A percentile compares a stretch with the other conserved stretches of the same genome.
phyloP scores from a whole-genome alignment of 2,888 invertebrate species.

The Tachina lurida region DNA sequence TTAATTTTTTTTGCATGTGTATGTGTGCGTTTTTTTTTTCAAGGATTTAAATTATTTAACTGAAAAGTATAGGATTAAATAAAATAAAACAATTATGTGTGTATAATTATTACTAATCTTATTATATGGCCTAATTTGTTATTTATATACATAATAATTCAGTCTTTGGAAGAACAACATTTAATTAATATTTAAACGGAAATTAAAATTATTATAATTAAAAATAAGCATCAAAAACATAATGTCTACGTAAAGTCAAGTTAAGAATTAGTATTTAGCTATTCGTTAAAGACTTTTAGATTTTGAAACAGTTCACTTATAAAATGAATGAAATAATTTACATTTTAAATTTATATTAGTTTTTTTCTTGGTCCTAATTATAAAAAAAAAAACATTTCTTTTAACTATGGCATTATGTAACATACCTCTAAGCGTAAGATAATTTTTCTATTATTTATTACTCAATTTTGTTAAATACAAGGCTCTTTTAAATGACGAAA shows the following conservation, averaged over 20 bases:
- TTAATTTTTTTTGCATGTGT: constrained; percentile 22
- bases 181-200: constrained; percentile 56
- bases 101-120: constrained; percentile 46
- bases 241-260: too few relatives aligned
- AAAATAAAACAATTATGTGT: background rate
- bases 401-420: background rate
- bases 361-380: constrained; percentile 74
- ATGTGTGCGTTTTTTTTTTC: constrained; percentile 54
- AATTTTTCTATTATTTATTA: constrained; percentile 12
- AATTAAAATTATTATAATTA: background rate
- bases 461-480: constrained; percentile 47
- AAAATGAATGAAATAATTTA: too few relatives aligned
- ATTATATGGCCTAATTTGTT: constrained; percentile 43
- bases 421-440: too few relatives aligned
- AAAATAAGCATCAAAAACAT: background rate
- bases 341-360: background rate
- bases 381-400: constrained; percentile 59
- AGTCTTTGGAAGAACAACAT: constrained; percentile 82
- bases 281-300: too few relatives aligned
- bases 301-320: too few relatives aligned
- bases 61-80: constrained; percentile 8
- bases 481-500: constrained; percentile 24
- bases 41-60: constrained; percentile 26
- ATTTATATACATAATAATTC: constrained; percentile 80
- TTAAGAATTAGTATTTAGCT: too few relatives aligned